Base-by-base conservation (phyloP, 92 coral and sea anemone species). In the Epizoanthus rinbou region DNA sequence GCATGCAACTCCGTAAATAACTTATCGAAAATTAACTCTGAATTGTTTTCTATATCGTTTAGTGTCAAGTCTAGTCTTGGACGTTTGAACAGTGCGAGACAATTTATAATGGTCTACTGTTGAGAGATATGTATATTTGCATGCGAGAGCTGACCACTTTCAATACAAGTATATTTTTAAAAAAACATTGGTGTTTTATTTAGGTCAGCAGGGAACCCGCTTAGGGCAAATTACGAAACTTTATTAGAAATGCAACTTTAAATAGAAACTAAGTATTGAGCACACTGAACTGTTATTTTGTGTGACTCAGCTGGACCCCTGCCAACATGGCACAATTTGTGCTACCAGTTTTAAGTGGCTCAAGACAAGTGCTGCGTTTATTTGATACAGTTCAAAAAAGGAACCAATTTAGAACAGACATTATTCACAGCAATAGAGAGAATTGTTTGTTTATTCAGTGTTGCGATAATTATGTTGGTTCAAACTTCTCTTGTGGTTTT, bases 1-100 rank as follows among this genome's bases (percentile, higher is more conserved):
- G 72, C 70, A 78, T 78, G 70, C n/a, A 78, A 39, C 71, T 39
- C 16, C 71, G 60, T 15, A 78, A 74, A 25, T 56, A 54, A 16
- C 45, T 25, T 74, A 19, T 52, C 50, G 3, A 56, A 75, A 63
- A 35, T 62, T 8, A 59, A 62, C 25, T 39, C 25, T 3, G 21
- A 63, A 39, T 39, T 19, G 18, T 70, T 41, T 43, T 52, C 19
- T n/a, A 0, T 15, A 47, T 28, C 11, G 79, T 45, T 47, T 73
- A 31, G 17, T 73, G 57, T 50, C 16, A 45, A 19, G 14, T 47
- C 9, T 73, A 73, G 52, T 47, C 28, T 73, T 73, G 16, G 60
- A 73, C 47, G 62, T 23, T 58, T 64, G 41, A 33, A 67, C 71
- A 33, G 43, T 67, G 54, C 54, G 54, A 50, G 54, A 50, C 54